Evolutionary conservation across 2,113 vertebrate species (phyloP).

Genomic region (Protobothrops flavoviridis): DNA sequence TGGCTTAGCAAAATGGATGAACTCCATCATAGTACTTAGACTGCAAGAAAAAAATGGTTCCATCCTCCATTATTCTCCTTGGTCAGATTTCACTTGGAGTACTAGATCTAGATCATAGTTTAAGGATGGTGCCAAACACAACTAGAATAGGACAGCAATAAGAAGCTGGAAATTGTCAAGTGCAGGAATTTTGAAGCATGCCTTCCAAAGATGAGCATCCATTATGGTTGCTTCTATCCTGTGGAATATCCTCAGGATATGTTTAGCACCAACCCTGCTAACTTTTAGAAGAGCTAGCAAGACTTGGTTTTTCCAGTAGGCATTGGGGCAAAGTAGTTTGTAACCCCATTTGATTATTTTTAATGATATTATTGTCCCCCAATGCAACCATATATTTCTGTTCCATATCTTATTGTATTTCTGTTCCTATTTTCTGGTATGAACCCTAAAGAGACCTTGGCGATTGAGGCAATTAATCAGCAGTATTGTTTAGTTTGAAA

Average conservation of each 20-base stretch:
- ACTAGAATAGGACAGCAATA: background rate
- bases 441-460: background rate
- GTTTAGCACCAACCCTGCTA: no score
- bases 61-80: background rate
- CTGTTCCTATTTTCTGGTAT: no score
- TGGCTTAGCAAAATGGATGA: background rate
- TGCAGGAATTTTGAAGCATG: background rate
- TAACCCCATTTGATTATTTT: no score
- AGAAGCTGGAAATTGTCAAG: background rate
- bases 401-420: no score
- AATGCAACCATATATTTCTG: no score
- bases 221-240: no score
- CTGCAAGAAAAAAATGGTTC: background rate
- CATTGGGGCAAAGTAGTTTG: no score
- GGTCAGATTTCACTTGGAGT: background rate
- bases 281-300: no score
- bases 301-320: no score
- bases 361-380: no score
- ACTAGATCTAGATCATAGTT: background rate
- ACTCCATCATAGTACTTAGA: background rate
- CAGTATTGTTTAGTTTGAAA: background rate
- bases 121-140: background rate
- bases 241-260: no score
- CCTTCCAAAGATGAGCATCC: no score
- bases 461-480: background rate